Evolutionary conservation across 1,140 invertebrate species (phyloP).

Genomic region (Drusus annulatus): DNA sequence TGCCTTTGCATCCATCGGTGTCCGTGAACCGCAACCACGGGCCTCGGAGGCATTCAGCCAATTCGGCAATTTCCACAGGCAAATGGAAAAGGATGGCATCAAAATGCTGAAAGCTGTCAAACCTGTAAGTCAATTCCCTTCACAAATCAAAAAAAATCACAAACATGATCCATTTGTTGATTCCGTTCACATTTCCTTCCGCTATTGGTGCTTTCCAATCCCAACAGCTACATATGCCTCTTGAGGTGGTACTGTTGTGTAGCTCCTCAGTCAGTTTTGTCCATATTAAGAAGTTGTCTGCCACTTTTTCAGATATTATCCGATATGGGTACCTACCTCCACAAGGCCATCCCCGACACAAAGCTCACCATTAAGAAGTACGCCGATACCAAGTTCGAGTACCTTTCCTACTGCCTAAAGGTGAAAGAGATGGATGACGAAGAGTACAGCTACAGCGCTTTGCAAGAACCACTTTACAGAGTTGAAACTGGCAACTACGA

Average conservation of each 20-base stretch:
- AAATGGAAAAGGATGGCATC: conserved; percentile 93
- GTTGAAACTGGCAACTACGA: conserved; percentile 99
- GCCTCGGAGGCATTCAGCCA: conserved; percentile 96
- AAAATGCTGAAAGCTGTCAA: conserved; percentile 93
- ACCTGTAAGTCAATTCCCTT: conserved; percentile 76
- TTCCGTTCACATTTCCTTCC: too few relatives aligned
- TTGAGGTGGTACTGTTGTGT: too few relatives aligned
- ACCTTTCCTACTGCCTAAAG: conserved; percentile 98
- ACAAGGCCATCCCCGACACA: conserved; percentile 98
- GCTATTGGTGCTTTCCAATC: too few relatives aligned
- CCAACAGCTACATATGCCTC: too few relatives aligned
- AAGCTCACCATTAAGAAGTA: conserved; percentile 98
- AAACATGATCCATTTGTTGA: too few relatives aligned
- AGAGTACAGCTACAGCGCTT: conserved; percentile 91
- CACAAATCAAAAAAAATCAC: too few relatives aligned
- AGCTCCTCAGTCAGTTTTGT: too few relatives aligned
- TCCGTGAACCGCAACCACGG: conserved; percentile 93
- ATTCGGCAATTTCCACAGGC: conserved; percentile 95
- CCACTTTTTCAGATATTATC: conserved; percentile 81
- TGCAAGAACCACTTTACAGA: conserved; percentile 97
- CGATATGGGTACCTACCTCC: conserved; percentile 95
- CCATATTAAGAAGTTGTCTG: background rate
- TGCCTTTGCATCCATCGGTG: conserved; percentile 94
- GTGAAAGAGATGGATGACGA: conserved; percentile 99
- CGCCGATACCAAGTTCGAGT: conserved; percentile 98